Base-by-base conservation (phyloP, 2,113 vertebrate genomes). In the Aegotheles bennettii region DNA sequence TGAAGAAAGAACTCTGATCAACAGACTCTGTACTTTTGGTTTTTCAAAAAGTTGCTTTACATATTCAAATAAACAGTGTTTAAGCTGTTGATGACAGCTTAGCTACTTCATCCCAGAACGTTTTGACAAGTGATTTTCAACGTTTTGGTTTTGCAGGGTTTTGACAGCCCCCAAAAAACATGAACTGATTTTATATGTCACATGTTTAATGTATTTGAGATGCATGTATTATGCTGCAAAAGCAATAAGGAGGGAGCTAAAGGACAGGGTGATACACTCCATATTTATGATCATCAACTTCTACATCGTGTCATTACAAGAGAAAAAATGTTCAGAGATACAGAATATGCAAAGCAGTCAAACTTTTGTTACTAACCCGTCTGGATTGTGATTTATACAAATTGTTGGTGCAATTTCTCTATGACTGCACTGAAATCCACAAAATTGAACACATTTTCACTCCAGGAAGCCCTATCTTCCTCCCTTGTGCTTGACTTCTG, bases 51-150 rank as follows among this genome's bases (percentile, higher is more conserved):
- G 54, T 92, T 90, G 73, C 48, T 95, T 96, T 90, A 79, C 88
- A 93, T 95, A 92, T 94, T 96, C 80, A 96, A 96, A 96, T 86
- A 94, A 94, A 90, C 75, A 93, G 84, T 94, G 75, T 84, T 95
- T 95, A 91, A 97, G 77, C 93, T 96, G 89, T 91, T 3, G 54
- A 73, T 96, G 94, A 95, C 95, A 96, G 92, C 95, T 96, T 95
- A 95, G 93, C 83, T 89, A 57, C 92, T 95, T 96, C 86, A 54
- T 89, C 51, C 84, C 79, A 84, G 92, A 93, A 93, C 64, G 1
- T 97, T 97, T 96, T 97, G 94, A 96, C 91, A 97, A 95, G 68
- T 73, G 71, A 79, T 92, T 94, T 94, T 90, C 78, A 91, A 59
- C 29, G 4, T 95, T 91, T 86, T 90, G 81, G 47, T 96, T 95